Evolutionary conservation across 2,797 vertebrate species (phyloP).

Genomic region (Melopsittacus undulatus): DNA sequence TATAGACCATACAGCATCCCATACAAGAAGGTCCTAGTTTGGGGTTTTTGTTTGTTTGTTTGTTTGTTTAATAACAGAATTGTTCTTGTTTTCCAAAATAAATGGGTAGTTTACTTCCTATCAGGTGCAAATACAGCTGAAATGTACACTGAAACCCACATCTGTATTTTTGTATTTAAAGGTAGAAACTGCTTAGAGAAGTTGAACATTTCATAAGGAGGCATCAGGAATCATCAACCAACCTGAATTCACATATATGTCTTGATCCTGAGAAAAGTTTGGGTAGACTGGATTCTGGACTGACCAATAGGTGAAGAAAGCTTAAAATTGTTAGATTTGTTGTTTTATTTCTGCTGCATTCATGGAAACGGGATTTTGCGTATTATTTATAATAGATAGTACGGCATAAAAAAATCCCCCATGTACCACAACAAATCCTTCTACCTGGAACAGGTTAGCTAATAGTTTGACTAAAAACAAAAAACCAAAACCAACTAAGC

Average conservation of each 20-base stretch:
- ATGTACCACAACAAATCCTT: not conserved
- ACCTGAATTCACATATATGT: not conserved
- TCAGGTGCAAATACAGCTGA: not conserved
- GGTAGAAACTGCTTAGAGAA: not conserved
- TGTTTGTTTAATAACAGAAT: not conserved
- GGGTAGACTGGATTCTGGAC: not conserved
- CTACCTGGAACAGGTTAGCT: not conserved
- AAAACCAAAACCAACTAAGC: too few relatives aligned
- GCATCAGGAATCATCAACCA: not conserved
- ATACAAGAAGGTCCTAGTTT: not conserved
- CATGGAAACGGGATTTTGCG: not conserved
- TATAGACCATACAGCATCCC: not conserved
- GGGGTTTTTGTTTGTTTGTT: not conserved
- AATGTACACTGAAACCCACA: not conserved
- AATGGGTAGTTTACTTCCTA: not conserved
- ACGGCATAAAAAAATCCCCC: rapidly evolving
- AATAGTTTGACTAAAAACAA: not conserved
- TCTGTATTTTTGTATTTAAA: not conserved
- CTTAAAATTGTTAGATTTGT: not conserved
- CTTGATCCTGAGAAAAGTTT: not conserved
- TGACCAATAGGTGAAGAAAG: not conserved
- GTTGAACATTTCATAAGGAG: not conserved
- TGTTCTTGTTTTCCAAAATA: not conserved
- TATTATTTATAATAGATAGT: not conserved
- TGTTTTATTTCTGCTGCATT: not conserved